phyloP scores from a whole-genome alignment of 2,888 invertebrate species.

The Onchidella celtica region DNA sequence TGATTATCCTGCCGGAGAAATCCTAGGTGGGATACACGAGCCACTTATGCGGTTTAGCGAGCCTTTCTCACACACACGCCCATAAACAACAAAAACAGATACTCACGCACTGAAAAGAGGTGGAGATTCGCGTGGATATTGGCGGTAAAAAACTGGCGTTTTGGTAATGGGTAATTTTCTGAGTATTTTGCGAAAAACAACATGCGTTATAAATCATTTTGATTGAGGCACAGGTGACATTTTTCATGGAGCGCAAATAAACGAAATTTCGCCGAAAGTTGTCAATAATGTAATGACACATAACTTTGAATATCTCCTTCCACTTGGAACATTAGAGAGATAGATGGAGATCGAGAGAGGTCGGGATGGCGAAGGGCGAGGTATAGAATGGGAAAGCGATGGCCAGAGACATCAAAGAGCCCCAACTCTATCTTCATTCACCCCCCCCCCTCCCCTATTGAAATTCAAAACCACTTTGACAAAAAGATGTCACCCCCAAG shows the following conservation, averaged over 20 bases:
- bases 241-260: no score
- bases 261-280: no score
- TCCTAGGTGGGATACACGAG: neutral
- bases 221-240: neutral
- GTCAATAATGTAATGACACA: no score
- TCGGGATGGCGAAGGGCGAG: neutral
- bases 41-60: neutral
- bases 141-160: neutral
- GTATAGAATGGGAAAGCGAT: neutral
- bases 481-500: no score
- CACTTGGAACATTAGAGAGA: conserved; percentile 33
- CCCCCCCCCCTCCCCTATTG: no score
- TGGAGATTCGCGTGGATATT: neutral
- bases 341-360: conserved; percentile 31
- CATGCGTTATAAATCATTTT: neutral
- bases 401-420: neutral
- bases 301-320: no score
- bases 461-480: no score
- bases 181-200: neutral
- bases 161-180: neutral
- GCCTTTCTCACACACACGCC: neutral
- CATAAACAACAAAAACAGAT: conserved; percentile 1
- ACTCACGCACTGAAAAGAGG: neutral
- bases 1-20: neutral
- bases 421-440: no score